Evolutionary conservation across 2,888 invertebrate species (phyloP).

Genomic region (Andrena bucephala): DNA sequence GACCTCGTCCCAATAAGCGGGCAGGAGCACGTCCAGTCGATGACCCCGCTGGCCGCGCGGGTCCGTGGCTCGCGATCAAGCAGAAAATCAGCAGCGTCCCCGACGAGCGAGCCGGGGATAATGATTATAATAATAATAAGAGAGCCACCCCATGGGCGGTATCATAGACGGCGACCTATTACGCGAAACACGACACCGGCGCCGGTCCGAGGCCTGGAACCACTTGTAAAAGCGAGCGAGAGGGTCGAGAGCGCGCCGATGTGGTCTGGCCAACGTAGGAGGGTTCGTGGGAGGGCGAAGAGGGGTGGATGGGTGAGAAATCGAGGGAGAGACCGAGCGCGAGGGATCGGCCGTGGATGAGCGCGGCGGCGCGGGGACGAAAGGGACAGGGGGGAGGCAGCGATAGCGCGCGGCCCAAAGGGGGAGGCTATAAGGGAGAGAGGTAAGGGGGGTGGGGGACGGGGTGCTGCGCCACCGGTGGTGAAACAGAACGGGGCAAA

Average conservation of each 20-base stretch:
- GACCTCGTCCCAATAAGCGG: conserved; percentile 15
- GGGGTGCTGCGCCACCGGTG: conserved; percentile 65
- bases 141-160: conserved; percentile 64
- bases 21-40: conserved; percentile 26
- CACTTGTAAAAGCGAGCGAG: conserved; percentile 74
- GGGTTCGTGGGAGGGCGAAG: conserved; percentile 12
- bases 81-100: conserved; percentile 44
- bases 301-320: conserved; percentile 4
- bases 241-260: conserved; percentile 43
- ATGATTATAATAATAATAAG: conserved; percentile 70
- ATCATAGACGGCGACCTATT: conserved; percentile 79
- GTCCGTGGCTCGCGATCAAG: conserved; percentile 29
- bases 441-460: conserved; percentile 14
- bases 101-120: conserved; percentile 58
- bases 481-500: conserved; percentile 73
- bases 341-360: conserved; percentile 17
- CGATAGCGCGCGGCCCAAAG: conserved; percentile 41
- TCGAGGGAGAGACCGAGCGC: conserved; percentile 19
- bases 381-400: conserved; percentile 23
- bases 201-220: conserved; percentile 76
- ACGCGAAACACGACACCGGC: conserved; percentile 81
- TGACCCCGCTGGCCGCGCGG: conserved; percentile 6
- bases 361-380: conserved; percentile 44
- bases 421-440: conserved; percentile 34
- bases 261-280: conserved; percentile 28